These are phyloP conservation scores for Rhinoraja longicauda DNA, from an alignment of 2,797 vertebrate species.

Conservation along the genomic window DNA sequence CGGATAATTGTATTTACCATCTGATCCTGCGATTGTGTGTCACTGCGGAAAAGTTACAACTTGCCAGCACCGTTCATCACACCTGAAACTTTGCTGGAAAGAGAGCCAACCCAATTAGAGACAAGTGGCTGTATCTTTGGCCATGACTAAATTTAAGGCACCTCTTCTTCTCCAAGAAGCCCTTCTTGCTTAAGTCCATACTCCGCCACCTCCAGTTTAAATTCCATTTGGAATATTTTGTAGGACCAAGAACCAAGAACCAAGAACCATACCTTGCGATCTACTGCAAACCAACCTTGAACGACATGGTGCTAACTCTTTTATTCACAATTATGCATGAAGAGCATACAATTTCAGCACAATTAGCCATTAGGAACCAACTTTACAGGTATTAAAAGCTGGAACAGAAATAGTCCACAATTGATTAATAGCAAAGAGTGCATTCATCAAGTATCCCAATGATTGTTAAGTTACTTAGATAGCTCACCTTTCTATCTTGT, in stretches of 20 bases:
- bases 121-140: neutral
- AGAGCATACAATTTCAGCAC: neutral
- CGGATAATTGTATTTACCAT: neutral
- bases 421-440: neutral
- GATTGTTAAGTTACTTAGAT: neutral
- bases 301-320: neutral
- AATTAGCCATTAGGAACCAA: neutral
- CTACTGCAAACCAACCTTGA: neutral
- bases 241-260: too few relatives aligned
- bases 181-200: too few relatives aligned
- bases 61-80: neutral
- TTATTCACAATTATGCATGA: neutral
- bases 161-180: too few relatives aligned
- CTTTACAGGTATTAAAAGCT: neutral
- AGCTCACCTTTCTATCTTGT: too few relatives aligned
- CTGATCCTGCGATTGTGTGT: neutral
- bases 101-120: too few relatives aligned
- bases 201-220: too few relatives aligned
- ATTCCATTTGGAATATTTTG: too few relatives aligned
- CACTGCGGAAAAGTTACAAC: neutral
- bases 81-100: neutral
- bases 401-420: neutral
- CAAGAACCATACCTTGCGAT: neutral
- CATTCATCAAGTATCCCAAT: neutral
- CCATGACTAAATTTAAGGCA: too few relatives aligned